Percentiles rank a stretch among this genome's conserved stretches.
These are phyloP conservation scores for Cylas formicarius DNA, from an alignment of 1,140 invertebrate genomes.

Conservation along the genomic window DNA sequence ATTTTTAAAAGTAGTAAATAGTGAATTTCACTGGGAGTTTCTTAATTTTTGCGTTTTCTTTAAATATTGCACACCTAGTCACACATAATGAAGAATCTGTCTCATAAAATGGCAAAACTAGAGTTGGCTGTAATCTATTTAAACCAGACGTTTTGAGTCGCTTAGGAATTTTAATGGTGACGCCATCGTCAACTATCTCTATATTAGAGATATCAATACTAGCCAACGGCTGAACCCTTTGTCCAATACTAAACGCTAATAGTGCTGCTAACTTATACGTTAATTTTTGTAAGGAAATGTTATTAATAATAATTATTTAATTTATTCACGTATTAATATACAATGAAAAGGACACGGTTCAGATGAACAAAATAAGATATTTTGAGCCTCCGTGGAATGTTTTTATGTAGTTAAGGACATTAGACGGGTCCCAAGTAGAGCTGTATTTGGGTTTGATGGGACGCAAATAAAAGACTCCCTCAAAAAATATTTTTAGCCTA, in stretches of 20 bases:
- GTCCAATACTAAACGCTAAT: no score
- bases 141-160: conserved; percentile 5
- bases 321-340: no score
- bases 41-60: conserved; percentile 3
- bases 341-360: no score
- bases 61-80: not conserved
- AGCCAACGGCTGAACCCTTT: conserved; percentile 5
- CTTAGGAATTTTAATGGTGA: conserved; percentile 7
- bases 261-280: conserved; percentile 10
- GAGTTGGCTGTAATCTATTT: conserved; percentile 1
- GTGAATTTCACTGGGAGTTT: not conserved
- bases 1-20: conserved; percentile 5
- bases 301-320: no score
- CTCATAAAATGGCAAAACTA: conserved; percentile 8
- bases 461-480: conserved; percentile 7
- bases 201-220: conserved; percentile 5
- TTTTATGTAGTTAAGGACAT: conserved; percentile 4
- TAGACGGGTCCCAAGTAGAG: conserved; percentile 9
- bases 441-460: conserved; percentile 8
- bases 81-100: conserved; percentile 4
- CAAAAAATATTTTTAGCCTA: conserved; percentile 12
- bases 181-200: not conserved
- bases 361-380: no score
- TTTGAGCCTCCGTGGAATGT: not conserved
- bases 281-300: not conserved